Evolutionary conservation across 2,888 invertebrate species (phyloP).

Genomic region (Clunio marinus): DNA sequence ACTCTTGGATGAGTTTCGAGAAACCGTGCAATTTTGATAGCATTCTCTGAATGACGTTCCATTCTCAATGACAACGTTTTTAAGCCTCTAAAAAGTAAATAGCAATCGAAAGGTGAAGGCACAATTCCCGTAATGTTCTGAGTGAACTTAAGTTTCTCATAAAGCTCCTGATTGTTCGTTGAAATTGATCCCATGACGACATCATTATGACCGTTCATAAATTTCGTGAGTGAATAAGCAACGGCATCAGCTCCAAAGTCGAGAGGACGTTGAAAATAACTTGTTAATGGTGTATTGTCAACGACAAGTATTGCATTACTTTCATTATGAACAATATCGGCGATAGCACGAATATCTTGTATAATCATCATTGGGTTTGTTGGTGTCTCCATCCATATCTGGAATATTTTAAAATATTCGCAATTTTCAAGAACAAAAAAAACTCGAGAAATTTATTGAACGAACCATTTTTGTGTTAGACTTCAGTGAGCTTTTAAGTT

Average conservation of each 20-base stretch:
- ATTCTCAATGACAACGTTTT: conserved; percentile 85
- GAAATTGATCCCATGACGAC: conserved; percentile 85
- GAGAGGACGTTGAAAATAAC: conserved; percentile 80
- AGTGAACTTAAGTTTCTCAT: conserved; percentile 65
- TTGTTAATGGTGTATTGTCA: conserved; percentile 84
- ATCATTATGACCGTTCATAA: conserved; percentile 93
- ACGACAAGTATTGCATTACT: conserved; percentile 60
- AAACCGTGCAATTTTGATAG: conserved; percentile 68
- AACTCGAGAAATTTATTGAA: too few species aligned
- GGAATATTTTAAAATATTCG: too few species aligned
- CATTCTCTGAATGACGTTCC: conserved; percentile 74
- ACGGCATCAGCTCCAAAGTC: conserved; percentile 80
- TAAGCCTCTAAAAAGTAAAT: conserved; percentile 76
- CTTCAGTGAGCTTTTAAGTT: conserved; percentile 4
- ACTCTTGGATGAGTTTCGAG: conserved; percentile 71
- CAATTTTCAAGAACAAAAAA: too few species aligned
- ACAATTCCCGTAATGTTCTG: conserved; percentile 87
- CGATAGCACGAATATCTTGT: conserved; percentile 72
- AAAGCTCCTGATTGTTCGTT: conserved; percentile 64
- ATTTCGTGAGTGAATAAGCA: conserved; percentile 85
- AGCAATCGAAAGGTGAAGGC: conserved; percentile 91
- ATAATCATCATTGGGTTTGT: conserved; percentile 91
- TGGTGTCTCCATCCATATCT: conserved; percentile 95
- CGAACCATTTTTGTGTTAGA: conserved; percentile 58
- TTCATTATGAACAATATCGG: conserved; percentile 58